phyloP scores from a whole-genome alignment of 2,797 vertebrate genomes.

The Natrix natrix region DNA sequence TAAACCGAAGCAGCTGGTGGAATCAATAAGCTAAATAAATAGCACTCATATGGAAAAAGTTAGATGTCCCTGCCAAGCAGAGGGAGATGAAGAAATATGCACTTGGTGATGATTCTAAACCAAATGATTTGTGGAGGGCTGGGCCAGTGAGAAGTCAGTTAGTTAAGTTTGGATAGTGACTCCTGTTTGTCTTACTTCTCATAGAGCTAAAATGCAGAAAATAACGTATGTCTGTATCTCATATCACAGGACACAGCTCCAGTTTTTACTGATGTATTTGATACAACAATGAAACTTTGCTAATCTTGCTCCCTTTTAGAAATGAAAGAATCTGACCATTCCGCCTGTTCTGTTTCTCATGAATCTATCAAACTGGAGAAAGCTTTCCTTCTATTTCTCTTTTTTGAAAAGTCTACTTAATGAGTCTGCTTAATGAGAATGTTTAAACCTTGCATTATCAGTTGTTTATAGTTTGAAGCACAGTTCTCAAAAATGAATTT shows the following conservation, averaged over 20 bases:
- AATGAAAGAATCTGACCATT: neutral
- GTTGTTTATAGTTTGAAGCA: neutral
- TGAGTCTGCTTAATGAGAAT: neutral
- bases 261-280: neutral
- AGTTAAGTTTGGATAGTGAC: neutral
- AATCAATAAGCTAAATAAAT: constrained; percentile 58
- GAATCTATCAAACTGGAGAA: neutral
- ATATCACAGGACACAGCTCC: accelerated
- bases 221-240: neutral
- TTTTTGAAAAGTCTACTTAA: neutral
- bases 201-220: constrained; percentile 30
- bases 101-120: constrained; percentile 27
- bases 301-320: neutral
- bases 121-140: neutral
- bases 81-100: neutral
- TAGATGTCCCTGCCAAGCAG: constrained; percentile 32
- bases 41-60: constrained; percentile 52
- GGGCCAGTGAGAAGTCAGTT: constrained; percentile 1
- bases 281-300: neutral
- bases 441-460: neutral
- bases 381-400: neutral
- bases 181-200: constrained; percentile 12
- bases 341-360: neutral
- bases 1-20: constrained; percentile 46
- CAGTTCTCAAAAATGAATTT: neutral